These are phyloP conservation scores for Torymus auratus DNA, from an alignment of 2,888 invertebrate species.

Conservation along the genomic window DNA sequence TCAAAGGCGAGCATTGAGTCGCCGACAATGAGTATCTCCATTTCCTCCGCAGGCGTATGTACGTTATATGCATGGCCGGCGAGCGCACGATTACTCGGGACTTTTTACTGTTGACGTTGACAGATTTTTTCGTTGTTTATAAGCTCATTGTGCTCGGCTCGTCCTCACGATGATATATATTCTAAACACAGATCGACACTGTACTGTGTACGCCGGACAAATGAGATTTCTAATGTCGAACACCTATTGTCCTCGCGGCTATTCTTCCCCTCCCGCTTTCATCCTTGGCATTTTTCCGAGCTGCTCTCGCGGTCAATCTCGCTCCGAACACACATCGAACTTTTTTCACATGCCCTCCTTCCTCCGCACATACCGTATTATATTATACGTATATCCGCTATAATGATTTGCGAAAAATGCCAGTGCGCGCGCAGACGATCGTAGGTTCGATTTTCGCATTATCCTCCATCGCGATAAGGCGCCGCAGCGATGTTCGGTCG, in stretches of 20 bases:
- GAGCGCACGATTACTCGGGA: neutral
- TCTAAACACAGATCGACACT: conserved; percentile 20
- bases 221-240: conserved; percentile 13
- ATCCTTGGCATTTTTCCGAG: neutral
- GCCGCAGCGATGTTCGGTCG: too few relatives aligned
- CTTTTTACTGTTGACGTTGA: conserved; percentile 36
- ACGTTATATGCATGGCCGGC: neutral
- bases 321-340: too few relatives aligned
- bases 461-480: conserved; percentile 22
- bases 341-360: neutral
- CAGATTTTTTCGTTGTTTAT: conserved; percentile 32
- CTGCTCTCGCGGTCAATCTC: neutral
- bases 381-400: neutral
- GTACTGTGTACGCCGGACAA: conserved; percentile 2
- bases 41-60: neutral
- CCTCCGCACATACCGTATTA: neutral
- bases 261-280: too few relatives aligned
- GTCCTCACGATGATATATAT: conserved; percentile 19
- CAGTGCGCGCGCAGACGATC: neutral
- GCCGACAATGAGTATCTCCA: neutral
- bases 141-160: neutral
- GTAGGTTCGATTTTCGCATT: conserved; percentile 30
- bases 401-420: conserved; percentile 29
- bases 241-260: too few relatives aligned
- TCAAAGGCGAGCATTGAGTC: conserved; percentile 23